phyloP scores from a whole-genome alignment of 2,888 invertebrate species.

The Neoitamus cyanurus region DNA sequence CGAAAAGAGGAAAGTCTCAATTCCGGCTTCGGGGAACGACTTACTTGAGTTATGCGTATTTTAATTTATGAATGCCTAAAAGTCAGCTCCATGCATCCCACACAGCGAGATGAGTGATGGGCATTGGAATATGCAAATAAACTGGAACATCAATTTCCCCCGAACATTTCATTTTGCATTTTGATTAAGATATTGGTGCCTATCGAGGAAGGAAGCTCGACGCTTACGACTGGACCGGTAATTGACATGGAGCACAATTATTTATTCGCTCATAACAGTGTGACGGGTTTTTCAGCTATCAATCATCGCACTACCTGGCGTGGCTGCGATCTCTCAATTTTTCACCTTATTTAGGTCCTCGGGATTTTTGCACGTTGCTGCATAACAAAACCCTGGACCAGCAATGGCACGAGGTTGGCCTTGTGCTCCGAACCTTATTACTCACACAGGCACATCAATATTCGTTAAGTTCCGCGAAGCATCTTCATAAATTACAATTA shows the following conservation, averaged over 20 bases:
- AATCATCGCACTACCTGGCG: neutral
- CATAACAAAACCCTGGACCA: neutral
- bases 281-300: neutral
- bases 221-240: neutral
- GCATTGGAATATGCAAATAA: constrained; percentile 21
- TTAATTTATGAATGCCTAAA: neutral
- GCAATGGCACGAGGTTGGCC: neutral
- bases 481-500: constrained; percentile 5
- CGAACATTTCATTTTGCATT: neutral
- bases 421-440: neutral
- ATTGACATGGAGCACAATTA: neutral
- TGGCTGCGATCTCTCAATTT: neutral
- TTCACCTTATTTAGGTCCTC: neutral
- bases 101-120: constrained; percentile 21
- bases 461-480: neutral
- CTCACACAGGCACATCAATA: neutral
- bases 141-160: constrained; percentile 31
- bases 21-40: neutral
- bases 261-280: neutral
- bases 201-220: neutral
- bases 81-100: neutral
- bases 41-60: neutral
- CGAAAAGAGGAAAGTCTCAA: neutral
- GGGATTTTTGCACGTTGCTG: neutral
- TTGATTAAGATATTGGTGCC: constrained; percentile 30